These are phyloP conservation scores for Toxotes lorentzi DNA, from an alignment of 2,797 vertebrate genomes.

Conservation along the genomic window DNA sequence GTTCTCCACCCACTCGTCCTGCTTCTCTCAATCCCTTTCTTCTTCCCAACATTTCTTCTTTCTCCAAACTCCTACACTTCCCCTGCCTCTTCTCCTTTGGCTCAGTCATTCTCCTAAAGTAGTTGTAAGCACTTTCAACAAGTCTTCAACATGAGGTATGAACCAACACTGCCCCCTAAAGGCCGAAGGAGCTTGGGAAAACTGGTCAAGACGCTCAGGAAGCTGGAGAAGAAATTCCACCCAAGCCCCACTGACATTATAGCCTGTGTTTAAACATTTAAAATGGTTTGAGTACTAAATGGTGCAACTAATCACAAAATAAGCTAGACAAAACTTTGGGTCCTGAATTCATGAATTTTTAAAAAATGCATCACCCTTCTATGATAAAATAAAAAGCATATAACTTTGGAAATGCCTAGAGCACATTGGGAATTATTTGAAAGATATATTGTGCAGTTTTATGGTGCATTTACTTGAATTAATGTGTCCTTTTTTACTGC, in stretches of 20 bases:
- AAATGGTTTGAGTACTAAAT: neutral
- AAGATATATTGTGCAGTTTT: neutral
- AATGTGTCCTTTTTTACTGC: neutral
- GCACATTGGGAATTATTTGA: neutral
- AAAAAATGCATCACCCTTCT: neutral
- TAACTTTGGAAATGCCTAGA: neutral
- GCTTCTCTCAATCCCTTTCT: slow-evolving; percentile 50
- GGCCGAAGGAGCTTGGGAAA: slow-evolving; percentile 41
- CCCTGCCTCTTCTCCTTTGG: slow-evolving; percentile 59
- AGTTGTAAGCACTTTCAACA: slow-evolving; percentile 64
- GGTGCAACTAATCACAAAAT: neutral
- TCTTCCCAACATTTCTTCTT: slow-evolving; percentile 52
- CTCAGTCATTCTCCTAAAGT: slow-evolving; percentile 63
- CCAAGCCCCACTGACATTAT: neutral
- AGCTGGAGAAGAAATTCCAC: slow-evolving; percentile 18
- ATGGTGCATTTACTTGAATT: neutral
- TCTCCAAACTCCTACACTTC: slow-evolving; percentile 70
- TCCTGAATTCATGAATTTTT: neutral
- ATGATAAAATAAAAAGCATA: slow-evolving; percentile 1
- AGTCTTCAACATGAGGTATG: slow-evolving; percentile 60
- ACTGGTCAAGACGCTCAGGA: slow-evolving; percentile 4
- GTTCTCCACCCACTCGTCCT: slow-evolving; percentile 58
- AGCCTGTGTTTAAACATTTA: neutral
- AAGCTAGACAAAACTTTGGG: neutral
- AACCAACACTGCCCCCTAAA: slow-evolving; percentile 86